Conservation (phyloP, 2,113 vertebrate species). For the Tiliqua scincoides region DNA sequence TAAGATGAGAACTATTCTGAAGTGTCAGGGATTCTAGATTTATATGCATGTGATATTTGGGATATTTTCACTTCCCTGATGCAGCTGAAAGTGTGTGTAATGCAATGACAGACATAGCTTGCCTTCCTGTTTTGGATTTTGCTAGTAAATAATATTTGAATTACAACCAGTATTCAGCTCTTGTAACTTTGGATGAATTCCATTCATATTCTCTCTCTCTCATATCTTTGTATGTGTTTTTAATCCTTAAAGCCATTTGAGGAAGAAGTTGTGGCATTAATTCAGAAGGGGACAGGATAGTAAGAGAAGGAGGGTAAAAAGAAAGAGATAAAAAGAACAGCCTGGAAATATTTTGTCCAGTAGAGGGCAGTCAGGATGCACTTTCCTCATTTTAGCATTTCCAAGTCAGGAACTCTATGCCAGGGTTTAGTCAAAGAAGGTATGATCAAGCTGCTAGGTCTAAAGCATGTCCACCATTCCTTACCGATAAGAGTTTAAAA, state of each 20-base stretch:
- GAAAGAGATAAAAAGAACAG: neutral
- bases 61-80: neutral
- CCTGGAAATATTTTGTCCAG: neutral
- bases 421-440: neutral
- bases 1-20: neutral
- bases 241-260: neutral
- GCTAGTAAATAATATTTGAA: neutral
- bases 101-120: neutral
- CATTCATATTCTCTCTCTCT: neutral
- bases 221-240: neutral
- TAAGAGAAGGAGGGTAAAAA: neutral
- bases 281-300: neutral
- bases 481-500: neutral
- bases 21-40: neutral
- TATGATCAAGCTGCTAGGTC: neutral
- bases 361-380: slow-evolving; percentile 17
- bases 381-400: neutral
- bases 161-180: neutral
- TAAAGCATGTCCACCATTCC: neutral
- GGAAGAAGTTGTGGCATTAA: neutral
- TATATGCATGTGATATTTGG: neutral
- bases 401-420: neutral
- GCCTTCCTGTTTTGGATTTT: neutral
- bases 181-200: neutral
- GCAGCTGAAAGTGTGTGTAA: neutral